Evolutionary conservation across 2,113 vertebrate genomes (phyloP).

Genomic region (Beaufortia kweichowensis): DNA sequence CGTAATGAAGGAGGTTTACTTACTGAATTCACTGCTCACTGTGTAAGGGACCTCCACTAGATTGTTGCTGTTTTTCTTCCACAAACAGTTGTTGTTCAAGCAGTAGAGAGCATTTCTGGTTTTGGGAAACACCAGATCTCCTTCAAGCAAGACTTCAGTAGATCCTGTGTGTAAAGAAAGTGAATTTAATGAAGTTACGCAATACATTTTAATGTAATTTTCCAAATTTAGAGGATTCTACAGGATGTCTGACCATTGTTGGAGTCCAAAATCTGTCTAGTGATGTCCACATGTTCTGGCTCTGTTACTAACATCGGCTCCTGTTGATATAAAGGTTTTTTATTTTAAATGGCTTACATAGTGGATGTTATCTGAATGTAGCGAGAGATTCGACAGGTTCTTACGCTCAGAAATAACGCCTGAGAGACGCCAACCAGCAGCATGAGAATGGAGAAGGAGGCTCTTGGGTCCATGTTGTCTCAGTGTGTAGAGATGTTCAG

Average conservation of each 20-base stretch:
- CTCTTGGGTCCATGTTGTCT: conserved; percentile 52
- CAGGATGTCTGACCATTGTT: conserved; percentile 42
- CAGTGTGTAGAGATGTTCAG: conserved; percentile 42
- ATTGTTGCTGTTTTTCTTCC: conserved; percentile 47
- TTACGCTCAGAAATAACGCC: conserved; percentile 17
- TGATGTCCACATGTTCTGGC: conserved; percentile 32
- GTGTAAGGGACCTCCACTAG: conserved; percentile 48
- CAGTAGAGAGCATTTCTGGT: conserved; percentile 54
- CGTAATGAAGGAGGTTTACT: conserved; percentile 30
- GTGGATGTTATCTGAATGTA: neutral
- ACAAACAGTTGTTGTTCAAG: conserved; percentile 41
- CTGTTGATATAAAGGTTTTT: neutral
- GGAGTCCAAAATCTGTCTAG: conserved; percentile 41
- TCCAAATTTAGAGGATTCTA: neutral
- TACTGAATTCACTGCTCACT: conserved; percentile 44
- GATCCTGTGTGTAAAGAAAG: conserved; percentile 31
- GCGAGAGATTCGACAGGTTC: neutral
- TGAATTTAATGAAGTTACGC: neutral
- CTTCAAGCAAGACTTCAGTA: conserved; percentile 37
- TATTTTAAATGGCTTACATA: neutral
- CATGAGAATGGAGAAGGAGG: conserved; percentile 39
- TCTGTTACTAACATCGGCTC: neutral
- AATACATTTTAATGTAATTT: neutral
- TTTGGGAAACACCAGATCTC: conserved; percentile 48
- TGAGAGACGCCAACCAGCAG: conserved; percentile 46